phyloP scores from a whole-genome alignment of 2,888 invertebrate genomes.

The Osmoderma eremita region DNA sequence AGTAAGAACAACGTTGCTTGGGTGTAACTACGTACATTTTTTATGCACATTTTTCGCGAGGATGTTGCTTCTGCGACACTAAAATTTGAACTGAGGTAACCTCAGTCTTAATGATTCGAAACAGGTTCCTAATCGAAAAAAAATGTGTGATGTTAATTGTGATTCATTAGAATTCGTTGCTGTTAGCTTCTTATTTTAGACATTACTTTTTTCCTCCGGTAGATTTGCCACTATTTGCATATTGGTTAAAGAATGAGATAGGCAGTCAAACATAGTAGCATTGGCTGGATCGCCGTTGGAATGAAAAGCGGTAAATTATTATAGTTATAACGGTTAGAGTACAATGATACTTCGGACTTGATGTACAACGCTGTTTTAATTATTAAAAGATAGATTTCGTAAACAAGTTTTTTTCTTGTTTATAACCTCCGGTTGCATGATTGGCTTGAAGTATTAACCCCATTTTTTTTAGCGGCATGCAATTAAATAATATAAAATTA shows the following conservation, averaged over 20 bases:
- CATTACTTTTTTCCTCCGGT: slow-evolving; percentile 1
- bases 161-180: slow-evolving; percentile 18
- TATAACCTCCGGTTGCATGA: no score
- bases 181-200: slow-evolving; percentile 15
- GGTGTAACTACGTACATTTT: neutral
- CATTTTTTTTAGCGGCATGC: no score
- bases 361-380: slow-evolving; percentile 9
- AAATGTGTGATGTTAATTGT: slow-evolving; percentile 25
- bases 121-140: slow-evolving; percentile 25
- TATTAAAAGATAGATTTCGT: neutral
- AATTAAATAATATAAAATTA: no score
- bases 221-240: slow-evolving; percentile 16
- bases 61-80: slow-evolving; percentile 18
- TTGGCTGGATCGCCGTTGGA: neutral
- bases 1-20: no score
- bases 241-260: slow-evolving; percentile 12
- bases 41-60: slow-evolving; percentile 13
- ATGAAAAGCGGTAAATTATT: slow-evolving; percentile 3
- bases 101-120: slow-evolving; percentile 3
- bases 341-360: neutral
- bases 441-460: no score
- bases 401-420: neutral
- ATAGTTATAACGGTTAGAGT: slow-evolving; percentile 10
- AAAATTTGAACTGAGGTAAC: slow-evolving; percentile 32
- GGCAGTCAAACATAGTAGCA: neutral